phyloP scores from a whole-genome alignment of 2,888 invertebrate species.

The Limnephilus lunatus region DNA sequence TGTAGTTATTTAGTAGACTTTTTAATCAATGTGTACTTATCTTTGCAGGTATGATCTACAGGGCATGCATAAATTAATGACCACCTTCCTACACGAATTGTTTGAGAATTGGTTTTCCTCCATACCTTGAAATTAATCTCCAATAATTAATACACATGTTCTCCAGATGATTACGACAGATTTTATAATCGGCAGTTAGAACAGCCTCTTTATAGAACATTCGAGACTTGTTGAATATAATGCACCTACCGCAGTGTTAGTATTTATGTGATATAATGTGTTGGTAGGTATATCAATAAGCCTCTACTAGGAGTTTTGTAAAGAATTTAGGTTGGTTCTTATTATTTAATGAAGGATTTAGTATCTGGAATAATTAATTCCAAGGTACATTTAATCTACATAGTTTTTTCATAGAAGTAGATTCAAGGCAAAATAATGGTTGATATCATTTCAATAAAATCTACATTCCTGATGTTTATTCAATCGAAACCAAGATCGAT shows the following conservation, averaged over 20 bases:
- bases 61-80: constrained; percentile 38
- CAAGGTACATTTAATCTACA: neutral
- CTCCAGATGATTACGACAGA: constrained; percentile 39
- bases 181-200: constrained; percentile 35
- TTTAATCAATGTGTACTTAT: constrained; percentile 20
- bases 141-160: constrained; percentile 48
- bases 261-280: neutral
- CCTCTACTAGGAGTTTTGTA: neutral
- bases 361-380: neutral
- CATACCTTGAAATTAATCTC: constrained; percentile 23
- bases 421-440: neutral
- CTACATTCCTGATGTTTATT: neutral
- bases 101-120: neutral
- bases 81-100: constrained; percentile 6
- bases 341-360: neutral
- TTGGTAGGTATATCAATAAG: neutral
- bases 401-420: neutral
- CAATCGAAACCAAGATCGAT: neutral
- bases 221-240: neutral
- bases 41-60: constrained; percentile 12
- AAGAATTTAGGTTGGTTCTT: neutral
- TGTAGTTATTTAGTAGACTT: neutral
- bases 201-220: neutral
- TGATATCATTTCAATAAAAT: neutral
- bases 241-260: no score